Evolutionary conservation across 2,113 vertebrate genomes (phyloP).

Genomic region (Petroica traversi): DNA sequence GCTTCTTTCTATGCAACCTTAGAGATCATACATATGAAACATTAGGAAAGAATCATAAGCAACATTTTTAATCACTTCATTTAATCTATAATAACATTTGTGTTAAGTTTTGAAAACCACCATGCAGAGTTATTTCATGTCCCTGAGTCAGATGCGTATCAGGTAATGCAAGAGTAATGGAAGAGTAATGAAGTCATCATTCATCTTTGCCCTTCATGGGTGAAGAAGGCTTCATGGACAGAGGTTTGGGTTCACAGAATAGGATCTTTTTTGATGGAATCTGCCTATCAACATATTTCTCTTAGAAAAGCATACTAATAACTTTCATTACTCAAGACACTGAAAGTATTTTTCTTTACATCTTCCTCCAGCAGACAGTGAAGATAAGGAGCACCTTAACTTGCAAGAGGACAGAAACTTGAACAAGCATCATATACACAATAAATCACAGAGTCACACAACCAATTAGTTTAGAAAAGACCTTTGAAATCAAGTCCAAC

Average conservation of each 20-base stretch:
- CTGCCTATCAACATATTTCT: background rate
- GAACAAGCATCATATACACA: background rate
- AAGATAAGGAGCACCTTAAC: background rate
- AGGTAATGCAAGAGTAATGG: background rate
- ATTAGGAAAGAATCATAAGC: background rate
- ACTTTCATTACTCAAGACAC: background rate
- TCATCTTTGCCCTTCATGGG: background rate
- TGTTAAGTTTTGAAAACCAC: background rate
- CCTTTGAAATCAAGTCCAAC: background rate
- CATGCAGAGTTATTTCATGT: background rate
- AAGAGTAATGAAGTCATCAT: background rate
- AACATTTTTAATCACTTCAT: background rate
- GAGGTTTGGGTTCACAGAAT: background rate
- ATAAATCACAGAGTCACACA: background rate
- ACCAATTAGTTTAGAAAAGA: background rate
- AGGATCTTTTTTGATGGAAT: background rate
- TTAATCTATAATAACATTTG: background rate
- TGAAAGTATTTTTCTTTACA: background rate
- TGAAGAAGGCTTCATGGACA: background rate
- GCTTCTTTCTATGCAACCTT: background rate
- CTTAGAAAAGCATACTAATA: background rate
- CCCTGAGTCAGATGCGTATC: background rate
- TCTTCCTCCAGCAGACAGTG: background rate
- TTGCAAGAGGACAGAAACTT: background rate
- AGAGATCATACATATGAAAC: background rate